phyloP scores from a whole-genome alignment of 2,113 vertebrate genomes.

The Lampris megalopsis region DNA sequence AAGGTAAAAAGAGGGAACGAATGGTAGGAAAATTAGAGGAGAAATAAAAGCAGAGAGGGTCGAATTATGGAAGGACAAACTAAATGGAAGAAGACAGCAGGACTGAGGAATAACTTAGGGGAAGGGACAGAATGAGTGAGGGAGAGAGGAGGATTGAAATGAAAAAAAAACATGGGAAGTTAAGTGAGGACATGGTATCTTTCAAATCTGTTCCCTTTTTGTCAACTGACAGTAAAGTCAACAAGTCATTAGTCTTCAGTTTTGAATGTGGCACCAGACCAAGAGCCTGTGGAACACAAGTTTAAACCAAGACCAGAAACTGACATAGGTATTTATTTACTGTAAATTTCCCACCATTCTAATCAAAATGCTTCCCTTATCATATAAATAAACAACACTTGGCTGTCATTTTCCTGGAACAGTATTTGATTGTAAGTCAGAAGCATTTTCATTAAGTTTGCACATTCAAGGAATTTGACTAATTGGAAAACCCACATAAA shows the following conservation, averaged over 20 bases:
- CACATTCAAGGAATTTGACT: too few relatives aligned
- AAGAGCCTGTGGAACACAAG: conserved; percentile 5
- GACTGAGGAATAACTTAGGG: not conserved
- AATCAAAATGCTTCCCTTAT: conserved; percentile 10
- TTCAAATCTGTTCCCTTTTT: not conserved
- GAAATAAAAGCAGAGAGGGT: conserved; percentile 23
- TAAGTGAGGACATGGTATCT: conserved; percentile 32
- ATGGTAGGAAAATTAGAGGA: not conserved
- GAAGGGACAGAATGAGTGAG: not conserved
- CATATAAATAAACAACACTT: conserved; percentile 11
- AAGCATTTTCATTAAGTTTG: too few relatives aligned
- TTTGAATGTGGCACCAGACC: conserved; percentile 47
- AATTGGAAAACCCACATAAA: too few relatives aligned
- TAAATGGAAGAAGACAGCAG: not conserved
- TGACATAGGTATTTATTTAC: conserved; percentile 29
- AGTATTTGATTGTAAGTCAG: not conserved
- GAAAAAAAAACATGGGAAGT: not conserved
- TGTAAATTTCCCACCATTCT: conserved; percentile 2
- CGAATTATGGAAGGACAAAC: not conserved
- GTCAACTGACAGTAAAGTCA: conserved; percentile 34
- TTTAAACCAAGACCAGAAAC: conserved; percentile 18
- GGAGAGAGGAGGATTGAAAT: not conserved
- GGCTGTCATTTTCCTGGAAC: conserved; percentile 26
- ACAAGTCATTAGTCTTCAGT: conserved; percentile 45
- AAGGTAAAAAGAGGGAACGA: too few relatives aligned